These are phyloP conservation scores for Styela plicata DNA, from an alignment of 23 tunicate genomes.

Conservation along the genomic window DNA sequence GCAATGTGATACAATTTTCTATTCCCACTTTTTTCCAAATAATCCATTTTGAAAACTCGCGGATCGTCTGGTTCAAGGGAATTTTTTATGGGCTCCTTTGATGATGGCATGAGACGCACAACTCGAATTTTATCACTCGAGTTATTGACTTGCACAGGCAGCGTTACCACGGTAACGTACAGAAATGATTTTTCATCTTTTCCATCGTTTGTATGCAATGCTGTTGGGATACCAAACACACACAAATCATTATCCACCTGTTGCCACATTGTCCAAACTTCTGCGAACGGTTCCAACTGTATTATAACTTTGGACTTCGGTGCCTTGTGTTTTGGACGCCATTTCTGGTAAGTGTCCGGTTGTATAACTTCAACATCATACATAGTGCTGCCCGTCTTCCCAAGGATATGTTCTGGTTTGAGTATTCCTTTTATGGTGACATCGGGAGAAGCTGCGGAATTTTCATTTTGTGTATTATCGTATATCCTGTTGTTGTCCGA, in stretches of 20 bases:
- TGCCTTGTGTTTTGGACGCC: neutral
- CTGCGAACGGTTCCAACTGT: neutral
- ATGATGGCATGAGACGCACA: neutral
- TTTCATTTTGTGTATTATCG: neutral
- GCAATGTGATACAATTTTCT: neutral
- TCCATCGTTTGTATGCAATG: neutral
- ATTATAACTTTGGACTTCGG: neutral
- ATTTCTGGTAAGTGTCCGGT: neutral
- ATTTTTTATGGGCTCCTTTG: neutral
- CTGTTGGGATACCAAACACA: neutral
- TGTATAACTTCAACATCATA: neutral
- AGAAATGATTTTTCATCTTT: neutral
- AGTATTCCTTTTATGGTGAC: neutral
- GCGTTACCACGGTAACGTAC: neutral
- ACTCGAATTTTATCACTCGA: neutral
- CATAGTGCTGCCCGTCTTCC: neutral
- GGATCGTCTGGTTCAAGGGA: neutral
- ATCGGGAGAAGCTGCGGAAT: neutral
- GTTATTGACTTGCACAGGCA: neutral
- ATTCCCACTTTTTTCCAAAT: neutral
- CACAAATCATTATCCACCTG: neutral
- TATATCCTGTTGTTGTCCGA: neutral
- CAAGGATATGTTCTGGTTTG: neutral
- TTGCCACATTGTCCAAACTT: neutral
- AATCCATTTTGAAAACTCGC: neutral